Percentiles rank a stretch among this genome's conserved stretches.
These are phyloP conservation scores for Lethenteron reissneri DNA, from an alignment of 2,113 vertebrate genomes.

Conservation along the genomic window DNA sequence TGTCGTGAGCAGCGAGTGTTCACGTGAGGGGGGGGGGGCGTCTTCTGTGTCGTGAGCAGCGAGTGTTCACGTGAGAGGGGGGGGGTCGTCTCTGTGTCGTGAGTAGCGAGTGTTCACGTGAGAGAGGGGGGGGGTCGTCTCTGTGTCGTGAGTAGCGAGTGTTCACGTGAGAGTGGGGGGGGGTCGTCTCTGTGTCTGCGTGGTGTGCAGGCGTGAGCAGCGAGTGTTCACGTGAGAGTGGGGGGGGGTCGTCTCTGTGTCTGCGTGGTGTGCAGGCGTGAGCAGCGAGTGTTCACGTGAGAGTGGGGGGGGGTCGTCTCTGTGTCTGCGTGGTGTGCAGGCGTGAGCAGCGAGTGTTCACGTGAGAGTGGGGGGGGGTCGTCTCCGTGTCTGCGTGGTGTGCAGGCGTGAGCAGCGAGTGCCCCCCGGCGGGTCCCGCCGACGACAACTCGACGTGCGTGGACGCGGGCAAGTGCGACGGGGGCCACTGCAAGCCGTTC, in stretches of 20 bases:
- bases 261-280: conserved; percentile 11
- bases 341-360: conserved; percentile 51
- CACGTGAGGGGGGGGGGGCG: too few species aligned
- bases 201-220: too few species aligned
- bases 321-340: conserved; percentile 16
- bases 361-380: too few species aligned
- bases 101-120: conserved; percentile 41
- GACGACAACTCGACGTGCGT: conserved; percentile 42
- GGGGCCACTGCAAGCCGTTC: conserved; percentile 66
- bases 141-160: too few species aligned
- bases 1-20: too few species aligned
- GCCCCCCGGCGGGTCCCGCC: conserved; percentile 54
- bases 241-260: conserved; percentile 10
- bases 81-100: conserved; percentile 15
- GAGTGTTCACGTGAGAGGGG: too few species aligned
- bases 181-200: too few species aligned
- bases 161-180: too few species aligned
- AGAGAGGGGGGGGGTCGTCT: too few species aligned
- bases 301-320: too few species aligned
- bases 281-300: conserved; percentile 40
- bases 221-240: too few species aligned
- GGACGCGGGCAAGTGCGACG: conserved; percentile 54
- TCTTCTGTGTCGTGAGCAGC: conserved; percentile 16
- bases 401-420: conserved; percentile 30
- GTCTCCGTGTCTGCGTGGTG: neutral